Evolutionary conservation across 2,113 vertebrate species (phyloP), one percentile per base, ranked within the genome.

Genomic region (Otocyon megalotis): DNA sequence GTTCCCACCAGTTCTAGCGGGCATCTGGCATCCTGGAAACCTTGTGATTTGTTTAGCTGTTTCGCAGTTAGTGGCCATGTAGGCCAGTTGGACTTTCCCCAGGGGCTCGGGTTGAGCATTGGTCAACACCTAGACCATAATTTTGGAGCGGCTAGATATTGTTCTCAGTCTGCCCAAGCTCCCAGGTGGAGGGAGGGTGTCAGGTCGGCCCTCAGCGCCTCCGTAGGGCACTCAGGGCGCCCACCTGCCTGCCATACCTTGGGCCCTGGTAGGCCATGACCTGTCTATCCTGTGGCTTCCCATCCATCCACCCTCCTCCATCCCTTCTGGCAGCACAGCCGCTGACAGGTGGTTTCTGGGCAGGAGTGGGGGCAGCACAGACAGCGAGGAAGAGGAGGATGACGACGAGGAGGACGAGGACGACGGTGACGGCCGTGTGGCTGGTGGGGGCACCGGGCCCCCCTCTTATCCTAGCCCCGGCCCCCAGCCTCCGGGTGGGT

Each of bases 311-410:
- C 12, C 0, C 30, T 1, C 17, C n/a, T 5, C 93, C 5, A 5
- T 22, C 43, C 65, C 26, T 89, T 35, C 24, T 28, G 74, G 13
- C 76, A 22, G 60, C 5, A 1, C 7, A 0, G 54, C 9, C 0
- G 35, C 56, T 94, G 30, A 95, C 1, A 1, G 37, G 14, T 16
- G 15, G 9, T 87, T 3, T 93, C 17, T 56, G 54, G 54, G 28
- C 95, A 99, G 98, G 97, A 98, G 98, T 9, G 83, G 98, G 58
- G 98, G 98, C 77, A 99, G 98, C 96, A 98, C 98, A 11, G 98
- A 98, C 86, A 99, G 98, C 2, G 98, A 98, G 86, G 98, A 98
- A 0, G 98, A 98, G 0, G 96, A 98, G 4, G 98, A 98, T 2
- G 97, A 98, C 0, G 98, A 98, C 1, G 98, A 97, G 0, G 97